Conservation (phyloP, 2,113 vertebrate genomes). For the Bettongia penicillata region DNA sequence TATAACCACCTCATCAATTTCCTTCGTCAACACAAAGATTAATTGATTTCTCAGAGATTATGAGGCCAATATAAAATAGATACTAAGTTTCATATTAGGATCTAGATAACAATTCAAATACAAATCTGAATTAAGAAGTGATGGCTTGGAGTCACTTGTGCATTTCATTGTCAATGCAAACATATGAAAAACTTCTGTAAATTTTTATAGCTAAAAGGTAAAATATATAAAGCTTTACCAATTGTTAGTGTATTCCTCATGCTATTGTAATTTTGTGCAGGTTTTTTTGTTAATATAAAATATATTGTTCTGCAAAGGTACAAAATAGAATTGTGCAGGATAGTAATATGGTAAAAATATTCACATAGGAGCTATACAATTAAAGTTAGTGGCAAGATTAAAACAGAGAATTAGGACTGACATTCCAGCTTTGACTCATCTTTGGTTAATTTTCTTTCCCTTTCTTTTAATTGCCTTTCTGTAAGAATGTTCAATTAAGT, state of each 20-base stretch:
- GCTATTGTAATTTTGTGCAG: slow-evolving; percentile 19
- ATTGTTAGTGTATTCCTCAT: background rate
- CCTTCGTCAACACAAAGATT: background rate
- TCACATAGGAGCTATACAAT: slow-evolving; percentile 35
- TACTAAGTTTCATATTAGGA: slow-evolving; percentile 7
- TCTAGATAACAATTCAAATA: slow-evolving; percentile 31
- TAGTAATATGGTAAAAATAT: slow-evolving; percentile 44
- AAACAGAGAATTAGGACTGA: slow-evolving; percentile 1
- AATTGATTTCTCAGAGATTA: background rate
- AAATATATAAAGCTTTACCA: slow-evolving; percentile 13
- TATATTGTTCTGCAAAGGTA: slow-evolving; percentile 36
- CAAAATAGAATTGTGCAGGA: slow-evolving; percentile 52
- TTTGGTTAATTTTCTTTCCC: background rate
- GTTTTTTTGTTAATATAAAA: slow-evolving; percentile 23
- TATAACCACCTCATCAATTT: background rate
- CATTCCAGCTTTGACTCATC: background rate
- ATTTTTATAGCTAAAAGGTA: slow-evolving; percentile 50
- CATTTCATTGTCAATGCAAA: slow-evolving; percentile 43
- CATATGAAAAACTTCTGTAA: slow-evolving; percentile 10
- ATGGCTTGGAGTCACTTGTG: slow-evolving; percentile 31
- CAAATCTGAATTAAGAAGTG: slow-evolving; percentile 25
- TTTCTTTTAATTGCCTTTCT: background rate
- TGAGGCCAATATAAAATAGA: background rate
- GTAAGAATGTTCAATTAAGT: background rate
- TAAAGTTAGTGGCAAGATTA: slow-evolving; percentile 46